A percentile compares a stretch with the other conserved stretches of the same genome.
Evolutionary conservation across 2,113 vertebrate species (phyloP).

Genomic region (Diphyllodes magnificus): DNA sequence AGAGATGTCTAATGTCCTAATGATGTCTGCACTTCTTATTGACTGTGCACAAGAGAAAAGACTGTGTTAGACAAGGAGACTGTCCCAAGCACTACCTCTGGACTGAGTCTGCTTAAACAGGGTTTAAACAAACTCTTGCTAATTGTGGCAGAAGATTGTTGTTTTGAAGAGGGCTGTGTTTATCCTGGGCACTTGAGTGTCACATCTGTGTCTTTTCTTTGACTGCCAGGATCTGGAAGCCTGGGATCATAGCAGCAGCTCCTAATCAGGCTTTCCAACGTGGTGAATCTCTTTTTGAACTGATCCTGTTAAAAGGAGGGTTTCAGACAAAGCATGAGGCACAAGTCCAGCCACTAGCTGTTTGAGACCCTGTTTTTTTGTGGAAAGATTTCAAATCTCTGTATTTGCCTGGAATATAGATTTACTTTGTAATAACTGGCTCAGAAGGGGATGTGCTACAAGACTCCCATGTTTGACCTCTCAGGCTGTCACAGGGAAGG

Average conservation of each 20-base stretch:
- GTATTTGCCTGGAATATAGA: not conserved
- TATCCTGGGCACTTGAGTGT: not conserved
- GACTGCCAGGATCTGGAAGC: not conserved
- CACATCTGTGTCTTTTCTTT: not conserved
- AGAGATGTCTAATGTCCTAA: constrained; percentile 13
- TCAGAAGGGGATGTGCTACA: not conserved
- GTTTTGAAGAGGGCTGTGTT: not conserved
- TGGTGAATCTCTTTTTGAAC: not conserved
- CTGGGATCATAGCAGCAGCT: not conserved
- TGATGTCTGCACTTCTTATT: constrained; percentile 18
- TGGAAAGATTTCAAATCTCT: not conserved
- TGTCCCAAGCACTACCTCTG: not conserved
- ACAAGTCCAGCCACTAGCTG: not conserved
- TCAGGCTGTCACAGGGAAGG: not conserved
- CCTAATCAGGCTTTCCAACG: not conserved
- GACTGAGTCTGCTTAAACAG: not conserved
- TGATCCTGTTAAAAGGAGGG: not conserved
- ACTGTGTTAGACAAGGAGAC: not conserved
- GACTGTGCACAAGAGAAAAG: not conserved
- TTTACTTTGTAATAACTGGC: not conserved
- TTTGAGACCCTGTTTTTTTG: not conserved
- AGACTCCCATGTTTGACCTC: not conserved
- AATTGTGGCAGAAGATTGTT: not conserved
- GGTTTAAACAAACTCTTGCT: not conserved
- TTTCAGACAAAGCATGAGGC: not conserved